Evolutionary conservation across 1,140 invertebrate species (phyloP), one percentile per base, ranked within the genome.

Genomic region (Atta colombica): DNA sequence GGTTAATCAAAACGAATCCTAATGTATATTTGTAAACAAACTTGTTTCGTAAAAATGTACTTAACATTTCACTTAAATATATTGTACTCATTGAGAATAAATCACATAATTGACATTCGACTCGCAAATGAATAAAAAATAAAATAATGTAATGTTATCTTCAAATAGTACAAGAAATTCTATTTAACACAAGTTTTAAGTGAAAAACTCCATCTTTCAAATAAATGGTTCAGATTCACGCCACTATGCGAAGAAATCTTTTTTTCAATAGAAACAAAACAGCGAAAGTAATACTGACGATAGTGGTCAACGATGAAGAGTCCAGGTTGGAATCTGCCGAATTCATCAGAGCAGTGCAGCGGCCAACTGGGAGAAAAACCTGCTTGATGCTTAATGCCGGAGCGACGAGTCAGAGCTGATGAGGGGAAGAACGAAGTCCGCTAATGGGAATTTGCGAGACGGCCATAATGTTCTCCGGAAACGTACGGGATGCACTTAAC

Each of bases 361-460:
- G 28, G 16, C 12, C 18, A 21, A 45, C 7, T 14, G 53, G 25
- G 21, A 75, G 25, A 84, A 75, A 84, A 75, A 84, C 49, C 31
- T 81, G 77, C 31, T 25, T n/a, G 55, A 61, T 58, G 55, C 45
- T 75, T 61, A 61, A 75, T 60, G n/a, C 55, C 55, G 53, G n/a
- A 72, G 68, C 55, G 68, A 82, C 66, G 80, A 84, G 39, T 51
- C 66, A n/a, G 66, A 69, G 68, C 53, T 49, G 69, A 51, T 39
- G 69, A 60, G 18, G 49, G 39, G 80, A 51, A 71, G 31, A 21
- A 35, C 81, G 58, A 60, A n/a, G n/a, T 45, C 21, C 82, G 71
- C 74, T 88, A 87, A 88, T 88, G 87, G 85, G 87, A 85, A 88
- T 88, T 80, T 87, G 87, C 72, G 87, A 85, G 87, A 87, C 84